Conservation (phyloP, 2,888 invertebrate species). For the Mythimna ferrago region DNA sequence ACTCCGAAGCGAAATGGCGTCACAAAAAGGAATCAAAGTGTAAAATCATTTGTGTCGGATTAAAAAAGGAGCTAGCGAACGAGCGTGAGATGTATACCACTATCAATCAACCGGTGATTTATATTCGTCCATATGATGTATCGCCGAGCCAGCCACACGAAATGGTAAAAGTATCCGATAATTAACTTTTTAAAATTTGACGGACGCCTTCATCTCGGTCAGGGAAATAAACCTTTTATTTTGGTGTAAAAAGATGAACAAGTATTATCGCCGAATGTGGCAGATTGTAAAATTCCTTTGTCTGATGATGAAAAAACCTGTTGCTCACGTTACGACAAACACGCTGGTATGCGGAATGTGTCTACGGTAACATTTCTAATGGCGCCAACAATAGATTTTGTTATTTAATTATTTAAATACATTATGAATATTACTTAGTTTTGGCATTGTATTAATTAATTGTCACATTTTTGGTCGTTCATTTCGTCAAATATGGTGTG, state of each 20-base stretch:
- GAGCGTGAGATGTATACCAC: conserved; percentile 88
- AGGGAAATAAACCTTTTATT: conserved; percentile 64
- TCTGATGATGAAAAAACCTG: conserved; percentile 69
- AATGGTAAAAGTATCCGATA: conserved; percentile 87
- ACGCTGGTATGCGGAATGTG: conserved; percentile 66
- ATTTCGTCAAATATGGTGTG: conserved; percentile 44
- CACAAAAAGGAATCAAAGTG: conserved; percentile 87
- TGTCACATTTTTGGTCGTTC: conserved; percentile 37
- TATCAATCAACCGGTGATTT: conserved; percentile 90
- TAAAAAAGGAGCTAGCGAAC: conserved; percentile 88
- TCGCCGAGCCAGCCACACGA: conserved; percentile 79
- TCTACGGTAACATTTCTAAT: conserved; percentile 71
- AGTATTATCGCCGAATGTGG: conserved; percentile 61
- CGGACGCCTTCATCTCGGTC: conserved; percentile 84
- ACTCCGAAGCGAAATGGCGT: conserved; percentile 82
- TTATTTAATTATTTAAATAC: conserved; percentile 72
- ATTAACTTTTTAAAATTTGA: conserved; percentile 90
- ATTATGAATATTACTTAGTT: conserved; percentile 62
- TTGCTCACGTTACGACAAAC: conserved; percentile 70
- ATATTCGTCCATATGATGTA: conserved; percentile 89
- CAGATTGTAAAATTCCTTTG: conserved; percentile 63
- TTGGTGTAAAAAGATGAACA: conserved; percentile 58
- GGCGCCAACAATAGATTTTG: conserved; percentile 74
- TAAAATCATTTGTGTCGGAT: conserved; percentile 90
- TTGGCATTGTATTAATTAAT: conserved; percentile 53